Conservation (phyloP, 2,888 invertebrate genomes). For the Galeopsomyia nigrocyanea region DNA sequence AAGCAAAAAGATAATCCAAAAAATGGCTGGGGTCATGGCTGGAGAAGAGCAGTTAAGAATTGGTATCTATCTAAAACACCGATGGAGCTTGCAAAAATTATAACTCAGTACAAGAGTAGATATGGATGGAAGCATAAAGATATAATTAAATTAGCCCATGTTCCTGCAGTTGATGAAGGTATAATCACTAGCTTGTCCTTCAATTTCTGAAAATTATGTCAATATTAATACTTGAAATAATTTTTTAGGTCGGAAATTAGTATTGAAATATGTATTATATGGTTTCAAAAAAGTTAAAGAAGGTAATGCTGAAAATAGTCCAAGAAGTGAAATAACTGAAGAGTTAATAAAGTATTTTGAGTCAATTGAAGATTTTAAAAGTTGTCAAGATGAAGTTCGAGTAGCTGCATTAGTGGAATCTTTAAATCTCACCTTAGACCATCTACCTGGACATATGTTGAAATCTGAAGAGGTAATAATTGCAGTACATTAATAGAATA, state of each 20-base stretch:
- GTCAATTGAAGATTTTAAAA: constrained; percentile 60
- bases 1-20: constrained; percentile 54
- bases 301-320: constrained; percentile 56
- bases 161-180: constrained; percentile 55
- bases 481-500: background rate
- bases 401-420: constrained; percentile 71
- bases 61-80: constrained; percentile 78
- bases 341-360: constrained; percentile 61
- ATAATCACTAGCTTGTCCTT: constrained; percentile 10
- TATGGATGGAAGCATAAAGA: constrained; percentile 82
- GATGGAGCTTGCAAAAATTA: constrained; percentile 74
- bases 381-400: constrained; percentile 68
- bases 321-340: constrained; percentile 63
- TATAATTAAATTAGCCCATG: constrained; percentile 76
- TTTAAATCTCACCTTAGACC: constrained; percentile 75
- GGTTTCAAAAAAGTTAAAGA: constrained; percentile 71
- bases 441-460: constrained; percentile 78
- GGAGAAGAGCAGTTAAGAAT: constrained; percentile 74
- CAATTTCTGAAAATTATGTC: no score
- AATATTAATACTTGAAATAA: constrained; percentile 4
- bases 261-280: constrained; percentile 71
- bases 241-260: constrained; percentile 55
- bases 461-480: constrained; percentile 74
- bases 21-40: constrained; percentile 74
- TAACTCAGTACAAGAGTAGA: constrained; percentile 75